Evolutionary conservation across 2,113 vertebrate genomes (phyloP), one percentile per base, ranked within the genome.

Genomic region (Thunnus thynnus): DNA sequence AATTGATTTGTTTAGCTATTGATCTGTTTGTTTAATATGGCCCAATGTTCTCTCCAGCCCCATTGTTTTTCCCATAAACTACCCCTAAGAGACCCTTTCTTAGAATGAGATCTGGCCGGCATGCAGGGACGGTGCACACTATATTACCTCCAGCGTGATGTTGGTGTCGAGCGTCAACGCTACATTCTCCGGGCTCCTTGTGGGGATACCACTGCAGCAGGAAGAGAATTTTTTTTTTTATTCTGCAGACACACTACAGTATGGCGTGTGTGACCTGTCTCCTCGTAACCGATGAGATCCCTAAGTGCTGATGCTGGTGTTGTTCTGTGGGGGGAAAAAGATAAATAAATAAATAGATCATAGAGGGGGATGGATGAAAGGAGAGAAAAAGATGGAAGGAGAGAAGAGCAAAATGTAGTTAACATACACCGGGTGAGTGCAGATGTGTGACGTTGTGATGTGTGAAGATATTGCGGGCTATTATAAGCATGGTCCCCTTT

Each of bases 381-480:
- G 46, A n/a, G 61, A 11, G 27, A 61, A 75, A 75, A 78, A 66
- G 50, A 75, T 50, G 66, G 66, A 57, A 72, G 67, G 77, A 74
- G 84, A 79, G 63, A 83, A 82, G 56, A 82, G 84, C 80, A 80
- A 83, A 86, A 80, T 22, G 71, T 77, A 14, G 88, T 85, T 83
- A 86, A 90, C 91, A 82, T 74, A 72, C 60, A 80, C 62, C 67
- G 57, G 3, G 89, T 75, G 88, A 91, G 84, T 87, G 89, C 80
- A 81, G 88, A 91, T 83, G 89, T 91, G 88, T 86, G 88, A 85
- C 8, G 58, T 86, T 83, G 86, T 87, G 91, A 95, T 88, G 92
- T 94, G 93, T 92, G 90, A 91, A 94, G 89, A 89, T 88, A 81
- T 78, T 76, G 80, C 70, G 52, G 83, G 60, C 87, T 93, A 89